Conservation (phyloP, 2,113 vertebrate genomes). For the Forbesichthys agassizii region DNA sequence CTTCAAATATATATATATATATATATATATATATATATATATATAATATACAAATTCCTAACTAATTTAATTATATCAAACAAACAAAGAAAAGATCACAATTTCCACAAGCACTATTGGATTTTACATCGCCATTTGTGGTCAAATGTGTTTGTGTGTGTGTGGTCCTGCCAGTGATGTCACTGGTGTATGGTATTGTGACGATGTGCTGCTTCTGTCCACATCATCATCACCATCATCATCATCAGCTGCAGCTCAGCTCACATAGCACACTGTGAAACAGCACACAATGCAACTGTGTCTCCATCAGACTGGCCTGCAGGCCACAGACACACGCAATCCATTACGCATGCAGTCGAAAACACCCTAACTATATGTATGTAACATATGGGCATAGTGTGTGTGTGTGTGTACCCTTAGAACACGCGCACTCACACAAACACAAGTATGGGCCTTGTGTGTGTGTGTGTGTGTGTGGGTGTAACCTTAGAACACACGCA, state of each 20-base stretch:
- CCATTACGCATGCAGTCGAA: no score
- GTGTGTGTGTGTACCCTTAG: no score
- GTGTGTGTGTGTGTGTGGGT: no score
- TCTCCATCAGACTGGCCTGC: constrained; percentile 66
- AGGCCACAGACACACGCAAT: constrained; percentile 24
- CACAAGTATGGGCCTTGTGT: no score
- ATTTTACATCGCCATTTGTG: constrained; percentile 17
- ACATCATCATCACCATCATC: neutral
- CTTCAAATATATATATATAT: no score
- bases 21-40: neutral
- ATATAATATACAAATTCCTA: no score
- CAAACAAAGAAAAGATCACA: no score
- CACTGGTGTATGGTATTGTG: constrained; percentile 74
- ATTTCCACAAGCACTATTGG: neutral
- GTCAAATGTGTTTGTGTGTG: constrained; percentile 22
- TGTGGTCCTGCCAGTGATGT: constrained; percentile 47
- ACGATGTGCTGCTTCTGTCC: constrained; percentile 66
- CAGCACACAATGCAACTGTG: constrained; percentile 73
- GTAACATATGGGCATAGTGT: no score
- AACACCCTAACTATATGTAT: no score
- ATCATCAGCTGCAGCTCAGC: constrained; percentile 75
- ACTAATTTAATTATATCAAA: no score
- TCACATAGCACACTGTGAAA: constrained; percentile 73
- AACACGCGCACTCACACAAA: no score
- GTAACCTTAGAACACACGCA: no score